Evolutionary conservation across 2,888 invertebrate genomes (phyloP), one percentile per base, ranked within the genome.

Genomic region (Griposia aprilina): DNA sequence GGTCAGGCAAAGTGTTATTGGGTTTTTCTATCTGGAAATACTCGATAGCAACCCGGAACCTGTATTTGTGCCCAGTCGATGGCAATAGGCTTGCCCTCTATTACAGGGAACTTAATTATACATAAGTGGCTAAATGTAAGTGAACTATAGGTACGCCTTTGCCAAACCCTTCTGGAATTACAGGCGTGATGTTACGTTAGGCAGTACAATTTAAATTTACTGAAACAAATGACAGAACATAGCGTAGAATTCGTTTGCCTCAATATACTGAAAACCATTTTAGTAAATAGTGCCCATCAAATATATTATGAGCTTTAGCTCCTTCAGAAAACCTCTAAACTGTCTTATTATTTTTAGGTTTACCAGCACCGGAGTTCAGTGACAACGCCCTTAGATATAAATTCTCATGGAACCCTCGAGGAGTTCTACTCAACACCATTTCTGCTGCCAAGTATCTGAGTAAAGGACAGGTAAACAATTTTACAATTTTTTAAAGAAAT

Each of bases 331-430:
- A 8, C 17, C 60, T 10, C 30, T 20, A 8, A 30, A 60, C 20
- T 60, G 36, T 36, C 20, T 36, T 36, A 50, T 50, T 20, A 23
- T 50, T 63, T 68, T 89, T 80, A 97, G 98, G 99, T 78, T 95
- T 99, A 48, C 99, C 99, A 0, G 99, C 99, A 0, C 99, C 99
- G 0, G 99, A 99, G 94, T 98, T 98, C 93, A 99, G 99, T 7
- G 98, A 98, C 92, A 99, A 99, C 93, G 98, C 99, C 0, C 92
- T 99, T 52, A 96, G 99, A 55, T 99, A 99, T 94, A 99, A 99
- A 93, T 99, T 99, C 95, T 99, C 99, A 23, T 99, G 99, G 99
- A 99, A 98, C 74, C 99, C 99, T 0, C 97, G 98, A 60, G 99
- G 99, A 13, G 99, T 99, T 0, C 96, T 99, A 2, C 97, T 99